phyloP scores from a whole-genome alignment of 2,888 invertebrate genomes.

The Leptarthrus brevirostris region DNA sequence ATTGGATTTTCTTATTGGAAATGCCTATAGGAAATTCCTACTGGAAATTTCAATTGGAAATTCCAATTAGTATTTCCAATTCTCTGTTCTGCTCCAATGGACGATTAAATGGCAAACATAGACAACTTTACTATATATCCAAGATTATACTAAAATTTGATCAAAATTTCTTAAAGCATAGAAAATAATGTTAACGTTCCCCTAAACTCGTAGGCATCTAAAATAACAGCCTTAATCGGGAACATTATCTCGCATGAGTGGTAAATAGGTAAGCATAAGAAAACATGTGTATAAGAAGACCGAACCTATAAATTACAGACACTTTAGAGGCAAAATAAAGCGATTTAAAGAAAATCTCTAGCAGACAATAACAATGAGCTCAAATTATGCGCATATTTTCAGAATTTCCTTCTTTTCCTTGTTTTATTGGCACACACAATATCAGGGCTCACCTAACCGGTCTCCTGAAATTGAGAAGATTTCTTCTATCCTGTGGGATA shows the following conservation, averaged over 20 bases:
- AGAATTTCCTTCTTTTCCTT: constrained; percentile 11
- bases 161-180: no score
- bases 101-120: no score
- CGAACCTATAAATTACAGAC: constrained; percentile 25
- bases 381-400: constrained; percentile 40
- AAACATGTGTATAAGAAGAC: background rate
- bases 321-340: constrained; percentile 20
- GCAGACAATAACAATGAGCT: constrained; percentile 33
- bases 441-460: background rate
- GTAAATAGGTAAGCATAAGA: background rate
- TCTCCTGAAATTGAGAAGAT: background rate
- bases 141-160: no score
- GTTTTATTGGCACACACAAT: constrained; percentile 18
- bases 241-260: constrained; percentile 3
- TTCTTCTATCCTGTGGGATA: background rate
- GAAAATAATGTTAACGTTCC: no score
- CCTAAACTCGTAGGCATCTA: no score
- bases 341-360: constrained; percentile 23
- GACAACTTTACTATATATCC: no score
- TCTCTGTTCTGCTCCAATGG: no score
- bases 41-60: no score
- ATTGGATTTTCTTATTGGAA: no score
- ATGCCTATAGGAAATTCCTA: no score
- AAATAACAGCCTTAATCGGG: background rate
- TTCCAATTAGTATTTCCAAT: no score